Conservation (phyloP, 2,888 invertebrate genomes). For the Aspidiotus destructor region DNA sequence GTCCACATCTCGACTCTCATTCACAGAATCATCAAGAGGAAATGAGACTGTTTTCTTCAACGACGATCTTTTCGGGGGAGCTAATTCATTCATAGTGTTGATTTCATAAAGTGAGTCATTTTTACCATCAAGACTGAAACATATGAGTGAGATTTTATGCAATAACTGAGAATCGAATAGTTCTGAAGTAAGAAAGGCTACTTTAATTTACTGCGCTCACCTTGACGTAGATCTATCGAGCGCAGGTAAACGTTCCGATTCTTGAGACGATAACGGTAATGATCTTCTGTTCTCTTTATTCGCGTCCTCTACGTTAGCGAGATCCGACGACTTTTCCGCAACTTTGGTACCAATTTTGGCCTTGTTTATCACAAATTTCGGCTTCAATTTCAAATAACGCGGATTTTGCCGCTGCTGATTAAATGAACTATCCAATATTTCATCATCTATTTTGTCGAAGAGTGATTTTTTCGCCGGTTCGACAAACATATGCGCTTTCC, state of each 20-base stretch:
- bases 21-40: neutral
- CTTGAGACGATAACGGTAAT: neutral
- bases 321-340: neutral
- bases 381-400: conserved; percentile 23
- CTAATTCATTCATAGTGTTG: conserved; percentile 17
- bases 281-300: conserved; percentile 20
- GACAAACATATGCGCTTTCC: conserved; percentile 10
- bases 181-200: no score
- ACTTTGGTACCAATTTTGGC: conserved; percentile 1
- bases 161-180: no score
- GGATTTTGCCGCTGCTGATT: conserved; percentile 21
- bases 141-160: no score
- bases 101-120: neutral
- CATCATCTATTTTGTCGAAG: conserved; percentile 22
- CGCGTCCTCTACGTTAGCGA: neutral
- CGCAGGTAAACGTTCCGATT: neutral
- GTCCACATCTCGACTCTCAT: conserved; percentile 6
- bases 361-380: conserved; percentile 20
- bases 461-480: conserved; percentile 27
- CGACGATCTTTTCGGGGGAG: conserved; percentile 11
- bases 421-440: conserved; percentile 7
- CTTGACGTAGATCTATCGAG: no score
- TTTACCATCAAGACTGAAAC: neutral
- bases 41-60: conserved; percentile 17
- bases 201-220: no score